These are phyloP conservation scores for Triplophysa dalaica DNA, from an alignment of 2,113 vertebrate genomes.

Conservation along the genomic window DNA sequence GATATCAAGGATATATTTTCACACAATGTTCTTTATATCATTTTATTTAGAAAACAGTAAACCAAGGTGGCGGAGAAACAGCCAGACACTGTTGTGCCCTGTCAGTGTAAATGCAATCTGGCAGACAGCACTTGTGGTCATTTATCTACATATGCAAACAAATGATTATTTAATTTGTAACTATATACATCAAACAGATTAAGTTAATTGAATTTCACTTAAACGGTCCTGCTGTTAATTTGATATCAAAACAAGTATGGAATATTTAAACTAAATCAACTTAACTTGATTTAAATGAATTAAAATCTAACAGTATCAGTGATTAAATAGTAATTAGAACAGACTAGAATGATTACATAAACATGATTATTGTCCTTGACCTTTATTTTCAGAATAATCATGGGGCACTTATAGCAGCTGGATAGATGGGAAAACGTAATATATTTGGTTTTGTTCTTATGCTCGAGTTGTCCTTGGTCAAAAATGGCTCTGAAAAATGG, in stretches of 20 bases:
- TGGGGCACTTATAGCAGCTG: background rate
- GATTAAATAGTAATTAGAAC: conserved; percentile 60
- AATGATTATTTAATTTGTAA: background rate
- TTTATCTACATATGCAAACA: conserved; percentile 1
- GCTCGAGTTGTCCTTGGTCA: background rate
- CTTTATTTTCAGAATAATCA: conserved; percentile 45
- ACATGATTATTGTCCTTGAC: conserved; percentile 52
- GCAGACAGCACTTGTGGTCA: background rate
- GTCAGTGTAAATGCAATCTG: background rate
- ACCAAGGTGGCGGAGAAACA: no score
- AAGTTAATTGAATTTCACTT: background rate
- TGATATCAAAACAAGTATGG: background rate
- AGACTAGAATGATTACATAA: conserved; percentile 42
- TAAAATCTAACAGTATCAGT: conserved; percentile 36
- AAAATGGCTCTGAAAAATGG: background rate
- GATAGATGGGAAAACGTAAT: conserved; percentile 7
- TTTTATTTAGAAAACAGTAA: no score
- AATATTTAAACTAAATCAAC: no score
- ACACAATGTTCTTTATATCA: no score
- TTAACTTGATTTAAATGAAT: no score
- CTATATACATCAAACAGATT: background rate
- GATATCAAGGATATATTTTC: no score
- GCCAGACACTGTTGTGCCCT: background rate
- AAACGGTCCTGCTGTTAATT: background rate
- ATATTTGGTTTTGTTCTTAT: background rate